Percentiles rank a stretch among this genome's conserved stretches.
Evolutionary conservation across 2,888 invertebrate genomes (phyloP).

Genomic region (Lasioglossum calceatum): DNA sequence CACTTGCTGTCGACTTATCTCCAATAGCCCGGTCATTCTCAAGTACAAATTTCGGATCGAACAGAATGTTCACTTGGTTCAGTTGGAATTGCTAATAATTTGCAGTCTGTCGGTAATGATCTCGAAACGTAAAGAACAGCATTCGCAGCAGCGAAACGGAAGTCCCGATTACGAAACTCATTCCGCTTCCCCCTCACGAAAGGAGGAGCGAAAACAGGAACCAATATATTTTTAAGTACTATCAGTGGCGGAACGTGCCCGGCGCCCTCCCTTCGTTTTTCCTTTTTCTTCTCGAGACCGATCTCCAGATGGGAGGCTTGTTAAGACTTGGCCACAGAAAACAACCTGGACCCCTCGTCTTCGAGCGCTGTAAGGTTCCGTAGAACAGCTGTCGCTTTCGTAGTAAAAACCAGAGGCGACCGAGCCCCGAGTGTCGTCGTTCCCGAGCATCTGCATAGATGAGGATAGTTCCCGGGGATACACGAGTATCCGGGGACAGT

Average conservation of each 20-base stretch:
- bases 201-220: neutral
- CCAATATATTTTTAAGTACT: conserved; percentile 44
- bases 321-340: conserved; percentile 53
- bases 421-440: conserved; percentile 15
- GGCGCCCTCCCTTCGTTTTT: neutral
- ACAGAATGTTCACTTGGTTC: too few species aligned
- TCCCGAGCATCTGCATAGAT: conserved; percentile 34
- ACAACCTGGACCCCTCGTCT: conserved; percentile 47
- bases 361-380: conserved; percentile 59
- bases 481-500: neutral
- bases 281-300: conserved; percentile 19
- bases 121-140: neutral
- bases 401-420: conserved; percentile 53
- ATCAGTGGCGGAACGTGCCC: conserved; percentile 47
- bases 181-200: neutral
- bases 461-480: conserved; percentile 12
- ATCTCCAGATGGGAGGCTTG: conserved; percentile 68
- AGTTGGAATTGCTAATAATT: neutral
- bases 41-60: too few species aligned
- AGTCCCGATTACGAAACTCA: neutral
- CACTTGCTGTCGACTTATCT: too few species aligned
- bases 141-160: neutral
- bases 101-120: neutral
- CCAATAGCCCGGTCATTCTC: too few species aligned
- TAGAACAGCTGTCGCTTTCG: conserved; percentile 66